Base-by-base conservation (phyloP, 2,888 invertebrate genomes). In the Agrochola litura region DNA sequence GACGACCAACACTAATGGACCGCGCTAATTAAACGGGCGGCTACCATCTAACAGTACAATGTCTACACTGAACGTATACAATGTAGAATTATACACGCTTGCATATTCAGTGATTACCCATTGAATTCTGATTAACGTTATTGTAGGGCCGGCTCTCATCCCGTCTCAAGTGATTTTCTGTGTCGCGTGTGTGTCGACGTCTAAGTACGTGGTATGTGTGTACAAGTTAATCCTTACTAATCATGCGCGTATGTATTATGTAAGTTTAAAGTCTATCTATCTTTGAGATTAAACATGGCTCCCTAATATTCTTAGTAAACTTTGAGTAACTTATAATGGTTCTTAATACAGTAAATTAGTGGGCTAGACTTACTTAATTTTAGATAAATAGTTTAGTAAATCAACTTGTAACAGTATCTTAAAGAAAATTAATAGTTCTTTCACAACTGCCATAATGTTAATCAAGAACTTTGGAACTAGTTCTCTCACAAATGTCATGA, bases 11-110 rank as follows among this genome's bases (percentile, higher is more conserved):
- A 89, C 91, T 95, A 94, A 94, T 94, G 95, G 94, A 92, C 90
- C 86, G 86, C 88, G 86, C 91, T 94, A 94, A 95, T 94, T 93
- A 94, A 94, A 93, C 93, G 92, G 89, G 91, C 88, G 90, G 91
- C 92, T 89, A 90, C 85, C 89, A 71, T 83, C 82, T 84, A 67
- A 71, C 75, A 84, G 76, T 85, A 86, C 85, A 84, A 85, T 85
- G 80, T 82, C 73, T 80, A 77, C 66, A 79, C 75, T 54, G 63
- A 76, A 79, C 72, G 69, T 77, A 74, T 81, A 81, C 87, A 79
- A 67, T 70, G 69, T 77, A 61, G 71, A 71, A 83, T 77, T 71
- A 80, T 76, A 76, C 69, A 74, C 83, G 81, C 82, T 86, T 90
- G 89, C 88, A 91, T 89, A 91, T 90, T 90, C 90, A 92, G 86